phyloP scores from a whole-genome alignment of 2,888 invertebrate species.

The Silvanus unidentatus region DNA sequence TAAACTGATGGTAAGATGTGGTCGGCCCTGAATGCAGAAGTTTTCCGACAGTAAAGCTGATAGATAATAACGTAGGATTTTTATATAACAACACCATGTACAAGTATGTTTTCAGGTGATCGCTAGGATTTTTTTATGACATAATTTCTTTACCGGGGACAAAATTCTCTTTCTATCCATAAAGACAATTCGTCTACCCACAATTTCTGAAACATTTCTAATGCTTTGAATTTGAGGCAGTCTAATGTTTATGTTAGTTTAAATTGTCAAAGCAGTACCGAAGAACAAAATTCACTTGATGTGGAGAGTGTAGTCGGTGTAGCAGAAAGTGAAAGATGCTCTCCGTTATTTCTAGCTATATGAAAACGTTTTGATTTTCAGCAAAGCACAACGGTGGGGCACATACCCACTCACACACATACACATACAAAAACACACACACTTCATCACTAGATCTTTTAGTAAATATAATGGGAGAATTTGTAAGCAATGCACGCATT shows the following conservation, averaged over 20 bases:
- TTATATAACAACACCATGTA: background rate
- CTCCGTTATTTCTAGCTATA: background rate
- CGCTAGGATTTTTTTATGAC: too few relatives aligned
- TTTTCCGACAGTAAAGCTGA: constrained; percentile 24
- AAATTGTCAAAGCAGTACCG: background rate
- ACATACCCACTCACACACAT: constrained; percentile 11
- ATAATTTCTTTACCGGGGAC: too few relatives aligned
- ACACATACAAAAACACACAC: too few relatives aligned
- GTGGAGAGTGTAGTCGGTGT: constrained; percentile 7
- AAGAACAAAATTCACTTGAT: constrained; percentile 11
- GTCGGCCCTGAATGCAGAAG: constrained; percentile 33
- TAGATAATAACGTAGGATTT: constrained; percentile 20
- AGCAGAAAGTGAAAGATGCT: too few relatives aligned
- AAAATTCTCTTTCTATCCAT: too few relatives aligned
- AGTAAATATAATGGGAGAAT: constrained; percentile 17
- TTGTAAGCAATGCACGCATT: constrained; percentile 21
- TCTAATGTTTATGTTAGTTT: too few relatives aligned
- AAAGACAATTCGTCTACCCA: too few relatives aligned
- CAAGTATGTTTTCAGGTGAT: constrained; percentile 10
- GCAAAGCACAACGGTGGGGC: constrained; percentile 1
- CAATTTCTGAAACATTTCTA: too few relatives aligned
- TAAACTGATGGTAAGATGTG: constrained; percentile 42
- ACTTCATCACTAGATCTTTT: too few relatives aligned
- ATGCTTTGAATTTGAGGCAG: too few relatives aligned
- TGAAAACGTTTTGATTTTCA: constrained; percentile 5